Evolutionary conservation across 2,113 vertebrate species (phyloP), one percentile per base, ranked within the genome.

Genomic region (Cinclus cinclus): DNA sequence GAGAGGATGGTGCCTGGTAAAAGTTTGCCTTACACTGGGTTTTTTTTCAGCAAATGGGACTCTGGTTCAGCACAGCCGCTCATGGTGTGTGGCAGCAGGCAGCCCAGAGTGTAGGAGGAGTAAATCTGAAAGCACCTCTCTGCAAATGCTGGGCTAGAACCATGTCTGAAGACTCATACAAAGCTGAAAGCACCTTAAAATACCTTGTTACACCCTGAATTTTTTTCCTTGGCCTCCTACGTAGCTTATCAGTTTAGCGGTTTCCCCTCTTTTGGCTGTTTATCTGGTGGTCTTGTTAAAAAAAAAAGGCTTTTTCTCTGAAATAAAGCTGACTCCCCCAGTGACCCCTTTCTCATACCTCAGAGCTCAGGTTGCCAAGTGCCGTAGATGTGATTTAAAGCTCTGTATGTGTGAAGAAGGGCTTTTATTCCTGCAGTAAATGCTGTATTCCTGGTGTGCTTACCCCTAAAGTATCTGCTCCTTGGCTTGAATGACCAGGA

Each of bases 401-500:
- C 47, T 41, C 42, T 69, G 7, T 19, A 28, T 77, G 73, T 83
- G 77, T 74, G 77, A 94, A 73, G 71, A 95, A 91, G 56, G 47
- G 52, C 59, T 89, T 92, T 71, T 83, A 63, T 88, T 93, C 71
- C 30, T 55, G 60, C 1, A 5, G 52, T 47, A 62, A 94, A 63
- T 55, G 55, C 3, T 5, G 35, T 89, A 76, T 84, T 94, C 76
- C 52, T 67, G 52, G 67, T 90, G 76, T 65, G 50, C 79, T 80
- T 85, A 42, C 64, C 56, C 59, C 35, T 63, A 0, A 77, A 93
- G 47, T 94, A 28, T 83, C 77, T 80, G 85, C 22, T 78, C 25
- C 63, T 91, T 92, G 91, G 84, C 75, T 93, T 83, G 30, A 68
- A 82, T 88, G 53, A 93, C 83, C 92, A 94, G 95, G 95, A 97